Base-by-base conservation (phyloP, 1,140 invertebrate genomes). In the Ruditapes philippinarum region DNA sequence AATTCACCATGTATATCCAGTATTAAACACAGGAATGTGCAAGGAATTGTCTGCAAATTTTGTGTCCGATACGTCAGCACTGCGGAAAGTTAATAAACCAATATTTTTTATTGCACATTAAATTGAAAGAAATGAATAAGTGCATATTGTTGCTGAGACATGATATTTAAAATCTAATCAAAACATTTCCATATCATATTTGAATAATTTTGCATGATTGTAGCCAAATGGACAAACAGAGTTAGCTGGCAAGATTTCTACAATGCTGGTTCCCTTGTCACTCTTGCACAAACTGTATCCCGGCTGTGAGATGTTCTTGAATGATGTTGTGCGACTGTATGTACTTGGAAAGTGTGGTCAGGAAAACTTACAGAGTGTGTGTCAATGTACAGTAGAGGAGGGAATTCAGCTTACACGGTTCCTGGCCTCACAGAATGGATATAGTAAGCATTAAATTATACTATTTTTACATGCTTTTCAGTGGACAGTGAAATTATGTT, bases 321-420 rank as follows among this genome's bases (percentile, higher is more conserved):
- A 70, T 7, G 70, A 74, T 19, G 42, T 73, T 40, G 45, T 73
- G 5, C 25, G 51, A n/a, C 31, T 49, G 33, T 74, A 74, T 36
- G 0, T 51, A 31, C 45, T 36, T 12, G 83, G 45, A 28, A n/a
- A n/a, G 45, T 40, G 38, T 19, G 49, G 28, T 5, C 14, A 51
- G 42, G 33, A 51, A 45, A 2, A 51, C 17, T 25, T 57, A 14
- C 4, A 22, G 1, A 73, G 68, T 31, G n/a, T 76, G 7, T 74
- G 68, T 76, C 28, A 38, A 36, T 85, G 83, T 57, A 33, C 31
- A 28, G 17, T 76, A 22, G 49, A 73, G 45, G 83, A 85, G 45
- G 83, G 83, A 19, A 73, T 85, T 33, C 83, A 85, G 49, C 83
- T 85, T 9, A 76, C 83, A 54, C 65, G 83, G 7, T 85, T 85